Conservation (phyloP, 1,140 invertebrate species). For the Vollenhovia emeryi region DNA sequence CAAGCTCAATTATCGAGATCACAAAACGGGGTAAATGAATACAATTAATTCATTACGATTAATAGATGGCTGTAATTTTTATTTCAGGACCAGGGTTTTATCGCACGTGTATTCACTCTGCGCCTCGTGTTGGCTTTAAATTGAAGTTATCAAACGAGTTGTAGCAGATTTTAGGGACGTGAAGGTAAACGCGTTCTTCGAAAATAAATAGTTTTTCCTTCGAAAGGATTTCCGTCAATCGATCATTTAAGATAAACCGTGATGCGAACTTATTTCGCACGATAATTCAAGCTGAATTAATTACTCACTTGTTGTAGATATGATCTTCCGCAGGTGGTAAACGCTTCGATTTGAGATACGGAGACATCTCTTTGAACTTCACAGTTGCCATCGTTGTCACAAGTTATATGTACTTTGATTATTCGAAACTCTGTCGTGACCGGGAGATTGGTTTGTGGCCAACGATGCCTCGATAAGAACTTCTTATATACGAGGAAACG, state of each 20-base stretch:
- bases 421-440: background rate
- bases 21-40: background rate
- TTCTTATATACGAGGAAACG: conserved; percentile 28
- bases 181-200: background rate
- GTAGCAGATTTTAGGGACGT: background rate
- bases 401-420: background rate
- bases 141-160: background rate
- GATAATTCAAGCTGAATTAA: background rate
- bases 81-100: background rate
- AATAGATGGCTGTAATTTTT: background rate
- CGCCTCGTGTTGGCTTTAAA: background rate
- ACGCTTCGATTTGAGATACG: conserved; percentile 62
- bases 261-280: background rate
- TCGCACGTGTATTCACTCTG: background rate
- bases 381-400: conserved; percentile 70
- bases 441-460: background rate
- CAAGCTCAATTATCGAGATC: background rate
- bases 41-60: background rate
- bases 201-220: background rate
- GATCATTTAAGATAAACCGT: background rate
- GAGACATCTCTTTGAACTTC: conserved; percentile 75
- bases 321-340: conserved; percentile 73
- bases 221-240: background rate
- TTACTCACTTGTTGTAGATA: conserved; percentile 76
- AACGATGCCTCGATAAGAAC: too few species aligned